Percentiles rank a stretch among this genome's conserved stretches.
Conservation (phyloP, 2,888 invertebrate genomes). For the Oligia latruncula region DNA sequence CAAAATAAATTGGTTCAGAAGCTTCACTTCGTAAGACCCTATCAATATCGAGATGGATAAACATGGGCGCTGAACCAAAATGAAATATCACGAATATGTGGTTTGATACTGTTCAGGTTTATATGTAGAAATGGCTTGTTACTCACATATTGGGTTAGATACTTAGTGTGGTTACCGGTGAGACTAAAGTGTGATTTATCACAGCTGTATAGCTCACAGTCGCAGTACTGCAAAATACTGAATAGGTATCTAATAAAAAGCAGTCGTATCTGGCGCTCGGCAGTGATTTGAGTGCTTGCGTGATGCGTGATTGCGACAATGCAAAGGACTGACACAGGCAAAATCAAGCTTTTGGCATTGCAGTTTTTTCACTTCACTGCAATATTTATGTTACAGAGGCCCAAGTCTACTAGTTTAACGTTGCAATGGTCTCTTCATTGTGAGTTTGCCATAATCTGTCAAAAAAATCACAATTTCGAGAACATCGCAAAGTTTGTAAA, state of each 20-base stretch:
- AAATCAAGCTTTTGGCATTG: not conserved
- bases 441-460: not conserved
- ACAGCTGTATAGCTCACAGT: not conserved
- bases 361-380: not conserved
- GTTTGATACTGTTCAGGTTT: not conserved
- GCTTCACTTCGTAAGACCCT: not conserved
- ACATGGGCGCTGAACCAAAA: not conserved
- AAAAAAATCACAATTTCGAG: not conserved
- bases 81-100: not conserved
- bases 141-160: not conserved
- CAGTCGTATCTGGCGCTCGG: not conserved
- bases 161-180: not conserved
- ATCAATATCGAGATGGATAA: not conserved
- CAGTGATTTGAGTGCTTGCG: not conserved
- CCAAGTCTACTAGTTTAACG: not conserved
- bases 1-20: conserved; percentile 5
- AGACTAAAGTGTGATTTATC: not conserved
- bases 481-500: not conserved
- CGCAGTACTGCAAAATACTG: not conserved
- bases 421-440: not conserved
- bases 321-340: not conserved
- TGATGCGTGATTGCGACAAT: not conserved
- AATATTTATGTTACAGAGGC: not conserved
- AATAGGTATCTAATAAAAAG: not conserved
- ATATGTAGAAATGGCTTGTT: not conserved